Evolutionary conservation across 1,140 invertebrate species (phyloP).

Genomic region (Lethocerus indicus): DNA sequence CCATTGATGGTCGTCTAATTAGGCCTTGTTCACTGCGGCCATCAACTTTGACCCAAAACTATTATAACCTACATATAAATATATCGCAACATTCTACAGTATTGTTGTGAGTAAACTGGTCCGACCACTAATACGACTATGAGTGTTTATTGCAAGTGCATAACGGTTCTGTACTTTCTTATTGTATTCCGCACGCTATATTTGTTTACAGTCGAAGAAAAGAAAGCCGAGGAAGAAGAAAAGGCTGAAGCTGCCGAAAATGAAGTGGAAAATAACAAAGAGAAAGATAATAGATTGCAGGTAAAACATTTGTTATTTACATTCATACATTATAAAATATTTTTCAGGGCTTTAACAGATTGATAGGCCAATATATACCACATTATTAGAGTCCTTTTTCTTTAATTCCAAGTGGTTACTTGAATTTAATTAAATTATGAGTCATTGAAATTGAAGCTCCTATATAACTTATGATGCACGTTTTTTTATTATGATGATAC

Average conservation of each 20-base stretch:
- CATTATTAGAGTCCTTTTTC: not conserved
- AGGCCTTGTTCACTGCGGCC: not conserved
- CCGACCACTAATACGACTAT: not conserved
- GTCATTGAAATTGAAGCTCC: not conserved
- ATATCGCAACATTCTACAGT: too few species aligned
- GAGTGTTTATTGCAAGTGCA: not conserved
- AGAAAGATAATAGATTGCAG: constrained; percentile 5
- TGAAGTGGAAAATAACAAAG: constrained; percentile 10
- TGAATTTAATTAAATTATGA: not conserved
- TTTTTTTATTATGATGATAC: not conserved
- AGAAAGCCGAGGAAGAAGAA: constrained; percentile 6
- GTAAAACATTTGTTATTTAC: not conserved
- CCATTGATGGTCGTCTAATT: not conserved
- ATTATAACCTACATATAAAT: not conserved
- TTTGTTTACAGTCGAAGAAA: constrained; percentile 2
- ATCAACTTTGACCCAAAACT: not conserved
- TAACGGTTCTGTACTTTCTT: not conserved
- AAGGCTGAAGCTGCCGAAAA: constrained; percentile 7
- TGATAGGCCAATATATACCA: too few species aligned
- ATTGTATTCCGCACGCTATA: not conserved
- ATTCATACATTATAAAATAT: too few species aligned
- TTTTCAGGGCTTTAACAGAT: too few species aligned
- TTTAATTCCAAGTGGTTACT: not conserved
- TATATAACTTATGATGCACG: not conserved
- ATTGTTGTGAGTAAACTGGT: not conserved